Evolutionary conservation across 1,140 invertebrate species (phyloP), one percentile per base, ranked within the genome.

Genomic region (Heterodera schachtii): DNA sequence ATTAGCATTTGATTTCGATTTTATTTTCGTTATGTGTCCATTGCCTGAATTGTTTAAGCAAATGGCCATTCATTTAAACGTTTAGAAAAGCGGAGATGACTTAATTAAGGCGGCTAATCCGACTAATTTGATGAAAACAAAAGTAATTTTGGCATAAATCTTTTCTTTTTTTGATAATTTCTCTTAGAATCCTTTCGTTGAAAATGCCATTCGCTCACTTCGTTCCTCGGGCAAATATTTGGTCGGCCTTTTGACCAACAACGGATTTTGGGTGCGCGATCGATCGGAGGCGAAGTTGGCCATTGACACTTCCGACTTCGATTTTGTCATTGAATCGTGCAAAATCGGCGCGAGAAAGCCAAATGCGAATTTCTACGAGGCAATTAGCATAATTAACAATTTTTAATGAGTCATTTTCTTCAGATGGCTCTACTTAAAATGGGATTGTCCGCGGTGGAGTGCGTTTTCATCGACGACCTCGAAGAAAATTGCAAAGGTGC

Each of bases 401-500:
- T 76, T 49, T 19, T 52, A 76, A 2, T 78, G 44, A 44, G 44
- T 3, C 4, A 13, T 4, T 21, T 16, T 73, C 21, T 82, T 31
- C 19, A 83, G 81, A 47, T 69, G 16, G 74, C 82, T 47, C 7
- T 75, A 0, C 66, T 83, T 8, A 76, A 83, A 73, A 57, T 81
- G 73, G 75, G 71, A 4, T 44, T 81, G 6, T 41, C 43, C 8
- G 69, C 66, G 19, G 70, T 19, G 5, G 75, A 84, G 21, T 84
- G 83, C 21, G 67, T 84, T 21, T 84, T 84, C 80, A 70, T 84
- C 16, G 83, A 84, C 73, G 83, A 84, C 71, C 75, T 85, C 21
- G 75, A 79, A 47, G 75, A n/a, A 6, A 84, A 84, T 60, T 84
- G 83, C 67, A 47, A 86, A 21, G 83, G 82, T 0, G 83, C 83